Conservation (phyloP, 2,113 vertebrate species). For the Microcebus ravelobensis region DNA sequence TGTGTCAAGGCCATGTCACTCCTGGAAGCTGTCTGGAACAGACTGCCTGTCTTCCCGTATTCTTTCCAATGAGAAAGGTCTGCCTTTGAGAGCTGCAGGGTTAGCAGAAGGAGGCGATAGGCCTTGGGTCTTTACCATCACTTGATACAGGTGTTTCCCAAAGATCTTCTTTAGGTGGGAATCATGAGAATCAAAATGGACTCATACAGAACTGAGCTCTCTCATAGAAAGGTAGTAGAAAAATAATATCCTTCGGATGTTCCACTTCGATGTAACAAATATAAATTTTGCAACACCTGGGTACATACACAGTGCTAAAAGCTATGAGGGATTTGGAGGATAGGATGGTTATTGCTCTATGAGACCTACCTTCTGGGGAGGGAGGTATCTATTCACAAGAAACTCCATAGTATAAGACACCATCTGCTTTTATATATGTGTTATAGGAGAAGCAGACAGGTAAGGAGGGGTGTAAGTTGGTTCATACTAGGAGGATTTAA, state of each 20-base stretch:
- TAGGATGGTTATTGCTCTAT: background rate
- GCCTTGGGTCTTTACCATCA: background rate
- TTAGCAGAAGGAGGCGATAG: background rate
- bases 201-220: background rate
- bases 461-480: background rate
- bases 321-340: background rate
- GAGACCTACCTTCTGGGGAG: background rate
- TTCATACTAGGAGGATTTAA: background rate
- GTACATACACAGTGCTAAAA: background rate
- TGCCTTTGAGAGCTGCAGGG: background rate
- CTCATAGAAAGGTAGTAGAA: background rate
- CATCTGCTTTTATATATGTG: no score
- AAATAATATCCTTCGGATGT: background rate
- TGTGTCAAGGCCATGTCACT: slow-evolving; percentile 19
- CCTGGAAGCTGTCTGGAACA: background rate
- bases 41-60: background rate
- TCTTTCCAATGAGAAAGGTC: background rate
- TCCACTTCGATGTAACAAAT: background rate
- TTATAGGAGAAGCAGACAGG: background rate
- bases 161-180: background rate
- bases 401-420: background rate
- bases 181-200: background rate
- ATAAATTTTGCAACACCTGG: background rate
- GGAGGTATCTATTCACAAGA: background rate
- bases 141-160: background rate